phyloP scores from a whole-genome alignment of 2,113 vertebrate genomes.

The Agapornis roseicollis region DNA sequence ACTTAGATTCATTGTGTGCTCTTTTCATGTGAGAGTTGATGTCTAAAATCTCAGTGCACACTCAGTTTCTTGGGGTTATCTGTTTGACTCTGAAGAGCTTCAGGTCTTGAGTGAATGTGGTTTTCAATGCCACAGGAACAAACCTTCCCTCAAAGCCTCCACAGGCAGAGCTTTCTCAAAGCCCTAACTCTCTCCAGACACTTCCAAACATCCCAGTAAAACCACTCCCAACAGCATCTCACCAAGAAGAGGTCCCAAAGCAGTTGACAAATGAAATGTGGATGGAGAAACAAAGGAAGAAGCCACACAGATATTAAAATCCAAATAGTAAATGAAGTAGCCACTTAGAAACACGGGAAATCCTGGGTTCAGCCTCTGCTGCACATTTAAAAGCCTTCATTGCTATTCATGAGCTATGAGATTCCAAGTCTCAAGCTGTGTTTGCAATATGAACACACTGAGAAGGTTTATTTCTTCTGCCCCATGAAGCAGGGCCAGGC shows the following conservation, averaged over 20 bases:
- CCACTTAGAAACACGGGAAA: neutral
- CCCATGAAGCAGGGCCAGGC: neutral
- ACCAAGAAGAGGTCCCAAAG: neutral
- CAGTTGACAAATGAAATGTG: neutral
- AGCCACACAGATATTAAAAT: neutral
- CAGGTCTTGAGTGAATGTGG: neutral
- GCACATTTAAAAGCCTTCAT: neutral
- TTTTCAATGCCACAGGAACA: neutral
- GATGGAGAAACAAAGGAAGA: neutral
- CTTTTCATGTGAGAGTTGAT: neutral
- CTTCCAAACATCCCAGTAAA: neutral
- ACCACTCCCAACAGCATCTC: neutral
- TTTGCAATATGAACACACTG: neutral
- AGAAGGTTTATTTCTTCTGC: neutral
- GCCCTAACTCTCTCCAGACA: neutral
- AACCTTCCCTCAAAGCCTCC: neutral
- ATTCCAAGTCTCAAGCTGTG: neutral
- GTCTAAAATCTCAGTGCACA: accelerated
- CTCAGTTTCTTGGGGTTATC: neutral
- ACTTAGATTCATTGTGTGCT: accelerated
- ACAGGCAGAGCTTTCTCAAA: neutral
- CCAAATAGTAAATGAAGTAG: neutral
- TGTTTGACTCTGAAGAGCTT: neutral
- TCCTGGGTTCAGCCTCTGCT: neutral
- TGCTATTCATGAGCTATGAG: neutral